These are phyloP conservation scores for Nothocercus julius DNA, from an alignment of 2,113 vertebrate genomes.

Conservation along the genomic window DNA sequence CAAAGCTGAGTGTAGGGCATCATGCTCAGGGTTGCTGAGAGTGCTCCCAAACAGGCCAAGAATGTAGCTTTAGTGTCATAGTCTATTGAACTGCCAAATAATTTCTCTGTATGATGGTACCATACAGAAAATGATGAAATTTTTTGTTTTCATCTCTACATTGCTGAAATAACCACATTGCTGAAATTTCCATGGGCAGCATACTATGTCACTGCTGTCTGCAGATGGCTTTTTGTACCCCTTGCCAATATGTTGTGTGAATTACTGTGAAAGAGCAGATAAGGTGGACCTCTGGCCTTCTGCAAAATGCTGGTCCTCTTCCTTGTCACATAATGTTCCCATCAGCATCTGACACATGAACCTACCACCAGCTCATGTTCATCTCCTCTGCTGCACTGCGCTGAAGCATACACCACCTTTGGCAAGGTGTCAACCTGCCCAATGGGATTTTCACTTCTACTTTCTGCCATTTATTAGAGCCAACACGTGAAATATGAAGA, in stretches of 20 bases:
- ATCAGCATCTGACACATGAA: accelerated
- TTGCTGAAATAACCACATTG: background rate
- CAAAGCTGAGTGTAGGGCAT: background rate
- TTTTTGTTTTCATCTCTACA: background rate
- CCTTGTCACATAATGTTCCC: background rate
- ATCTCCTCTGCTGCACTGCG: background rate
- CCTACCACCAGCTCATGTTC: background rate
- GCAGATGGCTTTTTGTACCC: background rate
- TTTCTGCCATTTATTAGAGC: background rate
- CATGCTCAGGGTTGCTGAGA: background rate
- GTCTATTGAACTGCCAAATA: background rate
- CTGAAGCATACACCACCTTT: accelerated
- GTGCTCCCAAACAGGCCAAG: background rate
- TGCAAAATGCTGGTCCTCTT: background rate
- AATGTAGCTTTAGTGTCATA: background rate
- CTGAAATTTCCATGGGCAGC: background rate
- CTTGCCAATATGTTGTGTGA: background rate
- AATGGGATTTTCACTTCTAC: background rate
- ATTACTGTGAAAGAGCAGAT: background rate
- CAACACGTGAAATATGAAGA: background rate
- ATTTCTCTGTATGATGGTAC: background rate
- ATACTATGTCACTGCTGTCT: background rate
- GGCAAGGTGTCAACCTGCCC: background rate
- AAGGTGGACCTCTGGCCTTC: background rate
- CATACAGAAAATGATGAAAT: background rate